Percentiles rank a stretch among this genome's conserved stretches.
Conservation (phyloP, 2,797 vertebrate genomes). For the Remorina albescens region DNA sequence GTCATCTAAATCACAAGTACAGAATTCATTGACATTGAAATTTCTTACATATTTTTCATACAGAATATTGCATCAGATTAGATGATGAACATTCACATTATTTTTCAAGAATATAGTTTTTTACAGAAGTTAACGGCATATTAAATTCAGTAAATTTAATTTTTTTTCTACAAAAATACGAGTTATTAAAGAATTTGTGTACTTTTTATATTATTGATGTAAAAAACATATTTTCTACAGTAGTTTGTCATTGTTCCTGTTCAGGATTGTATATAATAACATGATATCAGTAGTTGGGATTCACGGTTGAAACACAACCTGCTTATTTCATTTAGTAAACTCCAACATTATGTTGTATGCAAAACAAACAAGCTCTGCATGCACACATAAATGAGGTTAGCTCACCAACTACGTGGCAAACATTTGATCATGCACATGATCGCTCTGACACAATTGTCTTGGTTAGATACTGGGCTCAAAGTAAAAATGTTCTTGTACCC, state of each 20-base stretch:
- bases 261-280: conserved; percentile 17
- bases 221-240: background rate
- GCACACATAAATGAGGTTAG: background rate
- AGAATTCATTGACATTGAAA: background rate
- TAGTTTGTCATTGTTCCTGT: background rate
- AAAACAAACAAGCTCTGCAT: background rate
- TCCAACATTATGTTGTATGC: background rate
- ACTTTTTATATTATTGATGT: background rate
- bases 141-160: background rate
- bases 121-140: background rate
- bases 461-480: too few relatives aligned
- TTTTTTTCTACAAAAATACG: background rate
- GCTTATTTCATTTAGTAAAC: background rate
- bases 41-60: background rate
- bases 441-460: too few relatives aligned
- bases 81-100: too few relatives aligned
- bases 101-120: background rate
- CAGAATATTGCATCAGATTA: too few relatives aligned
- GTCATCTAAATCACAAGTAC: background rate
- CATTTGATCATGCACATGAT: too few relatives aligned
- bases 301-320: background rate
- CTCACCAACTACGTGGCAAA: too few relatives aligned
- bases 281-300: background rate
- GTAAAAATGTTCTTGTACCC: too few relatives aligned
- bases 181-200: background rate